Evolutionary conservation across 2,888 invertebrate species (phyloP).

Genomic region (Drosophila aldrichi): DNA sequence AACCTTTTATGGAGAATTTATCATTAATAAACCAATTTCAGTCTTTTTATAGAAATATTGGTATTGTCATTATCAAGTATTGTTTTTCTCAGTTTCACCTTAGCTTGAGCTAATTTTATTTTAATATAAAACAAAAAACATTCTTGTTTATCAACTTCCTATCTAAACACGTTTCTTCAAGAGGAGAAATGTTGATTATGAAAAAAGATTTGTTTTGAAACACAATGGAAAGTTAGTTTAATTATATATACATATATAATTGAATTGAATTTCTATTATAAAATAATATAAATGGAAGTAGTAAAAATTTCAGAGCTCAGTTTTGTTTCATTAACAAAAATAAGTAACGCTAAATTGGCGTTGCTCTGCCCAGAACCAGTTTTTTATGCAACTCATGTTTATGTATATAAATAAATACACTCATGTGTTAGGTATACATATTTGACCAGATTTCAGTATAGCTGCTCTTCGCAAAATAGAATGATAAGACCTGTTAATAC

Average conservation of each 20-base stretch:
- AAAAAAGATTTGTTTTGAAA: not conserved
- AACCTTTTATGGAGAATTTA: not conserved
- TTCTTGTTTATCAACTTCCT: conserved; percentile 34
- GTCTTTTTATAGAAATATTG: not conserved
- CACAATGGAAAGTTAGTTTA: not conserved
- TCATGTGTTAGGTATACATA: not conserved
- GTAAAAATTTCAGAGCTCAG: not conserved
- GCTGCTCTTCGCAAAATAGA: conserved; percentile 24
- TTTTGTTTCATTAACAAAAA: conserved; percentile 11
- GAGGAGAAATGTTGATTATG: not conserved
- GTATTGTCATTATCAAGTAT: not conserved
- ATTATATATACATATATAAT: not conserved
- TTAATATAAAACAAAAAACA: conserved; percentile 1
- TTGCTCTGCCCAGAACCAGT: conserved; percentile 37
- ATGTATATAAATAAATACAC: conserved; percentile 6
- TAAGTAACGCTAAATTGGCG: not conserved
- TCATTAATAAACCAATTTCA: not conserved
- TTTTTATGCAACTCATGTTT: conserved; percentile 22
- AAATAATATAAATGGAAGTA: not conserved
- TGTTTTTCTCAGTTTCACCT: too few species aligned
- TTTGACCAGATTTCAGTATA: conserved; percentile 21
- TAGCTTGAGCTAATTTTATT: conserved; percentile 10
- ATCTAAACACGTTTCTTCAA: conserved; percentile 32
- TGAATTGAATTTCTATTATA: not conserved
- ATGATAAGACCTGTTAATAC: conserved; percentile 35